Evolutionary conservation across 2,797 vertebrate species (phyloP).

Genomic region (Hipposideros larvatus): DNA sequence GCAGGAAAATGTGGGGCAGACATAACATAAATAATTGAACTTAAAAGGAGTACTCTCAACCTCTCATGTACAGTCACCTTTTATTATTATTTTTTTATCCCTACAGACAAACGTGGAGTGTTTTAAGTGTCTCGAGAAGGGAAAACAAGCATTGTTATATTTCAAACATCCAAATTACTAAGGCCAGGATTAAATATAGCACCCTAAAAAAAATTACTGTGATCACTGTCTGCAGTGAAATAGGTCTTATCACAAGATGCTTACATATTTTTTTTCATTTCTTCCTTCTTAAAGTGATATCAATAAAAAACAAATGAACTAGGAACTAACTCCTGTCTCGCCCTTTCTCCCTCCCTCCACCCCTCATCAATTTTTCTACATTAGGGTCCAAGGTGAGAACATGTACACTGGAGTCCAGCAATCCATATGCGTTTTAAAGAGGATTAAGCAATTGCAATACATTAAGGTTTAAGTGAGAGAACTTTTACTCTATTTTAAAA

Average conservation of each 20-base stretch:
- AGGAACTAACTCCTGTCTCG: background rate
- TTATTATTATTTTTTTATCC: slow-evolving; percentile 11
- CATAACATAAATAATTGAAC: background rate
- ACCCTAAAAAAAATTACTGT: background rate
- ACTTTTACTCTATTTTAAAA: background rate
- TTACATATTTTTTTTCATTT: background rate
- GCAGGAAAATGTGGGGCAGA: background rate
- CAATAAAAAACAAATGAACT: background rate
- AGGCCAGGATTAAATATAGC: background rate
- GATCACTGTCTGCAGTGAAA: background rate
- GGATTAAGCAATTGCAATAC: background rate
- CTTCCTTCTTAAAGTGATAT: background rate
- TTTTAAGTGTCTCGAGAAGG: background rate
- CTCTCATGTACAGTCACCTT: background rate
- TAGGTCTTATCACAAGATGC: background rate
- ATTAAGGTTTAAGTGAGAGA: background rate
- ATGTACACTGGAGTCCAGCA: background rate
- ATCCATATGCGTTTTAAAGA: background rate
- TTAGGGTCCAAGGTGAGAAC: background rate
- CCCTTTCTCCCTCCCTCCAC: background rate
- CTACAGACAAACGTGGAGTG: background rate
- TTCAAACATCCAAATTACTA: background rate
- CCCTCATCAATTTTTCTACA: background rate
- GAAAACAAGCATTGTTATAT: background rate
- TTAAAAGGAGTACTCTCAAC: background rate